These are phyloP conservation scores for Rhynchopsitta pachyrhyncha DNA, from an alignment of 2,113 vertebrate species.

Conservation along the genomic window DNA sequence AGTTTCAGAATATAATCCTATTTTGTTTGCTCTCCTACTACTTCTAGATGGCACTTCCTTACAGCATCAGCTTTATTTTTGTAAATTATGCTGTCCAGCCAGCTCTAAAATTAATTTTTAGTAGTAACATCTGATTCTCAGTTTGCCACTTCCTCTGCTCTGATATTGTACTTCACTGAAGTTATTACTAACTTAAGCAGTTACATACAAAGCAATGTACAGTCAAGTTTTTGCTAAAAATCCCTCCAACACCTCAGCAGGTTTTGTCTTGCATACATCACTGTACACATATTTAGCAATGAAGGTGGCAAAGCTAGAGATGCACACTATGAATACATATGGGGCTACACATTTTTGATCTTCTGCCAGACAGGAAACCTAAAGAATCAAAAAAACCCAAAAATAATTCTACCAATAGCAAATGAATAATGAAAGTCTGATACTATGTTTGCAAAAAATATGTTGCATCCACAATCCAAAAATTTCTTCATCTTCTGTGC, in stretches of 20 bases:
- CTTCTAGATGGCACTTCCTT: neutral
- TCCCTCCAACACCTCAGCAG: fast-evolving
- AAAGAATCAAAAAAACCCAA: fast-evolving
- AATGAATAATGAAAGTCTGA: neutral
- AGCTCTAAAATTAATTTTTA: neutral
- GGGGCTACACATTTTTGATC: neutral
- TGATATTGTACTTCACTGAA: neutral
- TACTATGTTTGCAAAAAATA: neutral
- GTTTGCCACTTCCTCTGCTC: neutral
- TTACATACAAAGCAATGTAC: neutral
- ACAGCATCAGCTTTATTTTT: neutral
- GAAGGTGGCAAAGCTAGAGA: neutral
- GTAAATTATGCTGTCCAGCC: neutral
- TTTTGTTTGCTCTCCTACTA: neutral
- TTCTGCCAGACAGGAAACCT: neutral
- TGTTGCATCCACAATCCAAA: neutral
- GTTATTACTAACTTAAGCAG: neutral
- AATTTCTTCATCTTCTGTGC: neutral
- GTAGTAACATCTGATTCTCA: neutral
- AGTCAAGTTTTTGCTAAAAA: neutral
- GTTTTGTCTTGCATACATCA: neutral
- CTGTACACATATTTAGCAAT: neutral
- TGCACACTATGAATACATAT: neutral
- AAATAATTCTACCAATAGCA: neutral
- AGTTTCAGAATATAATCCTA: neutral